Base-by-base conservation (phyloP, 1,140 invertebrate species). In the Rhagoletis zephyria region DNA sequence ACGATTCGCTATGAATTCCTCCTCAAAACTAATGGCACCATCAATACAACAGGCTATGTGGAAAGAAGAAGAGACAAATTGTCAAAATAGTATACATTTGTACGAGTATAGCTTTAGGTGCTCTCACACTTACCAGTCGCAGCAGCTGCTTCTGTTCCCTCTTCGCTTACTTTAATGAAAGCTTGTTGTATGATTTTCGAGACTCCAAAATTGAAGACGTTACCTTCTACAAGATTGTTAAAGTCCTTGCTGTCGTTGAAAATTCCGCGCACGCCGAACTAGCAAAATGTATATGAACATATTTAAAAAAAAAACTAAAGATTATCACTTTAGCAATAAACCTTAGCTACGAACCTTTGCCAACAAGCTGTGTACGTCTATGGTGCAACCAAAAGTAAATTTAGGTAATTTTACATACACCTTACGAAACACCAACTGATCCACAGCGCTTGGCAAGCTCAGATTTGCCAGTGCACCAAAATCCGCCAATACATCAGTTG, bases 141-240 rank as follows among this genome's bases (percentile, higher is more conserved):
- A 0, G 95, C 96, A 19, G 95, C 95, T 51, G 96, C 96, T 92
- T 95, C 95, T 45, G 95, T 95, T 42, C 96, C 96, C 90, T 95
- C 94, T 93, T 97, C 96, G 89, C 96, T 95, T 0, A 96, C 95
- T 90, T 95, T 94, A 48, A 96, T 94, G 87, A 30, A 85, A 61
- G 59, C 81, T 14, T 85, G 16, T 61, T 85, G 81, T 85, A 59
- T 85, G 9, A 85, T 94, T 85, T 94, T 93, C 3, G 85, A 86
- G 7, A 88, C 59, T 7, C 74, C 61, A 1, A 42, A 45, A 74
- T 48, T 45, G 3, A 56, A 30, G 16, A 40, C 16, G 63, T 45
- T n/a, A 1, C 14, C 60, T n/a, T 42, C 30, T 30, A 87, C 30
- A 2, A 88, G 6, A 40, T 19, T 64, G 81, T 60, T 65, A 42